A percentile compares a stretch with the other conserved stretches of the same genome.
These are phyloP conservation scores for Platichthys flesus DNA, from an alignment of 2,113 vertebrate genomes.

Conservation along the genomic window DNA sequence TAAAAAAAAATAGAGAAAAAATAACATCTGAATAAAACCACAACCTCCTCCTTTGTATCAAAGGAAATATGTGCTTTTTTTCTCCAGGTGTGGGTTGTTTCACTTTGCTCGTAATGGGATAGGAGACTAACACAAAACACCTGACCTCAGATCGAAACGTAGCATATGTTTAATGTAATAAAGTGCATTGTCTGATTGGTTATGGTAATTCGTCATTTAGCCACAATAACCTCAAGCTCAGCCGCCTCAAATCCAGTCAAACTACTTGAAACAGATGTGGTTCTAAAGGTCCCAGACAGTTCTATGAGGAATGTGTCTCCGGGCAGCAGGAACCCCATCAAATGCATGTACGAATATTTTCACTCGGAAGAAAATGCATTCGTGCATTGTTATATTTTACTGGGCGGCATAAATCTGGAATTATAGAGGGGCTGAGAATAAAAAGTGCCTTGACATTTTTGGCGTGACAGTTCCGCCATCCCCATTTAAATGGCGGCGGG, in stretches of 20 bases:
- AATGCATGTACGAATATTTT: conserved; percentile 34
- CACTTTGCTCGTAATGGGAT: conserved; percentile 70
- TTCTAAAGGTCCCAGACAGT: conserved; percentile 49
- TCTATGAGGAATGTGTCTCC: conserved; percentile 54
- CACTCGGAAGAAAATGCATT: conserved; percentile 44
- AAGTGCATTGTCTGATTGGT: conserved; percentile 81
- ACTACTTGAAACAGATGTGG: conserved; percentile 80
- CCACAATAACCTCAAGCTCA: conserved; percentile 73
- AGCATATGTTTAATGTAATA: conserved; percentile 71
- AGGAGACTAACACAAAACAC: conserved; percentile 78
- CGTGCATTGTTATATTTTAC: conserved; percentile 76
- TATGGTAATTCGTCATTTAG: conserved; percentile 79
- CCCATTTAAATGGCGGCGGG: conserved; percentile 70
- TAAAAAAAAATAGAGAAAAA: not conserved
- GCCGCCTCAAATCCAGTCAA: conserved; percentile 63
- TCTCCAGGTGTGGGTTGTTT: conserved; percentile 74
- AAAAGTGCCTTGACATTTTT: conserved; percentile 73
- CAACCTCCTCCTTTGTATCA: conserved; percentile 44
- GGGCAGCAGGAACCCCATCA: conserved; percentile 14
- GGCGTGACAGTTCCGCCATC: conserved; percentile 65
- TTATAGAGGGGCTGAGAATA: conserved; percentile 80
- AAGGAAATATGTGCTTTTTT: conserved; percentile 61
- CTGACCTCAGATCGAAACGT: conserved; percentile 69
- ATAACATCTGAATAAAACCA: conserved; percentile 24
- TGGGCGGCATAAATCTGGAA: conserved; percentile 71